phyloP scores from a whole-genome alignment of 1,140 invertebrate species.

The Sinella curviseta region DNA sequence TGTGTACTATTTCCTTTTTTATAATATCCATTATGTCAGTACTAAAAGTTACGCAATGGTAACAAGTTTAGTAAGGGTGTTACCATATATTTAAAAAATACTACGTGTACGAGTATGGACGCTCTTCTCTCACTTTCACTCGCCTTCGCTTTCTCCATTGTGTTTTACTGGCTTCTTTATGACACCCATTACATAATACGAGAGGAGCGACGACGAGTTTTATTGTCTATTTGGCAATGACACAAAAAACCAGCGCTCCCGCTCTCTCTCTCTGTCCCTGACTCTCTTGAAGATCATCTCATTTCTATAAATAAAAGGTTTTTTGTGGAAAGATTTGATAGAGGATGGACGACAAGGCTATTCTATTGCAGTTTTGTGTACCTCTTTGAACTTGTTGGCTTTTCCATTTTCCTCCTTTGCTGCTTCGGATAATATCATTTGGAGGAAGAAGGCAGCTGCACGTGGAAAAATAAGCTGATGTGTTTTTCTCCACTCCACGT shows the following conservation, averaged over 20 bases:
- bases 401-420: neutral
- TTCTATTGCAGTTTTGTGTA: neutral
- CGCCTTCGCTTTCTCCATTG: neutral
- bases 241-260: neutral
- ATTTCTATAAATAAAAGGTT: neutral
- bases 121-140: too few relatives aligned
- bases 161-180: neutral
- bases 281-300: neutral
- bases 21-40: too few relatives aligned
- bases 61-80: too few relatives aligned
- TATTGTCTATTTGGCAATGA: conserved; percentile 19
- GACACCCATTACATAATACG: conserved; percentile 5
- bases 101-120: too few relatives aligned
- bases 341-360: too few relatives aligned
- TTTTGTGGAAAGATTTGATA: too few relatives aligned
- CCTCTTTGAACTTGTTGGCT: neutral
- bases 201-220: neutral
- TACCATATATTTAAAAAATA: too few relatives aligned
- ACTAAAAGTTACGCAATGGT: too few relatives aligned
- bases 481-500: neutral
- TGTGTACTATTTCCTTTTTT: too few relatives aligned
- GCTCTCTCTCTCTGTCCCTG: neutral
- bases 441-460: neutral
- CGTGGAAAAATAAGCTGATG: neutral
- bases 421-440: neutral